These are phyloP conservation scores for Melieria crassipennis DNA, from an alignment of 2,888 invertebrate species.

Conservation along the genomic window DNA sequence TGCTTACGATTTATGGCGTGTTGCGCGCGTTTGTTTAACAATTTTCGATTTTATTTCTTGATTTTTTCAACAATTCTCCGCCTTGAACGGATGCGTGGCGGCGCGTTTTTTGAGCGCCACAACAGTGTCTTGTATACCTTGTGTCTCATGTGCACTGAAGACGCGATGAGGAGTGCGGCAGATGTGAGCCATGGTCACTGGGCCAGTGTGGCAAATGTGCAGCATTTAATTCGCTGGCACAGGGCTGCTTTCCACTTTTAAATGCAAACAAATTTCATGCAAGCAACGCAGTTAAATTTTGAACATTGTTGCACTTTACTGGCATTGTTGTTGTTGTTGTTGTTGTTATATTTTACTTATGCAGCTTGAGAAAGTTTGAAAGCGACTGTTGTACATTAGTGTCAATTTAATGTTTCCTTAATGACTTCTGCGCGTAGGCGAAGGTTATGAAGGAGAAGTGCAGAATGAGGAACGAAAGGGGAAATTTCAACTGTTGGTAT, in stretches of 20 bases:
- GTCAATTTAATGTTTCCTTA: slow-evolving; percentile 64
- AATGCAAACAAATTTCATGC: too few relatives aligned
- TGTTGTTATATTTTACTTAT: not conserved
- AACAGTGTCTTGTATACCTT: not conserved
- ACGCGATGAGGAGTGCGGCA: not conserved
- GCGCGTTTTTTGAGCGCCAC: not conserved
- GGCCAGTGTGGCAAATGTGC: not conserved
- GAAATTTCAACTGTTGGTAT: too few relatives aligned
- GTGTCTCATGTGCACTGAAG: not conserved
- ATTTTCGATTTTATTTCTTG: not conserved
- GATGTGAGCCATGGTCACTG: not conserved
- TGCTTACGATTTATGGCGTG: slow-evolving; percentile 24
- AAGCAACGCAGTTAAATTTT: too few relatives aligned
- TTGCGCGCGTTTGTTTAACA: slow-evolving; percentile 7
- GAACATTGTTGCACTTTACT: too few relatives aligned
- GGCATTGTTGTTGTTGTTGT: not conserved
- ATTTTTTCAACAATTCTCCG: not conserved
- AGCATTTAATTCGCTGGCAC: not conserved
- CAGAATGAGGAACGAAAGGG: too few relatives aligned
- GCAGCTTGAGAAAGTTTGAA: not conserved
- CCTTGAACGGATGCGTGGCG: not conserved
- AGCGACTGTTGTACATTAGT: slow-evolving; percentile 45
- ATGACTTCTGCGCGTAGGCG: slow-evolving; percentile 45
- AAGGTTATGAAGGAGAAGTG: too few relatives aligned
- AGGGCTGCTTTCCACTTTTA: not conserved